phyloP scores from a whole-genome alignment of 2,888 invertebrate genomes.

The Mellilla xanthometata region DNA sequence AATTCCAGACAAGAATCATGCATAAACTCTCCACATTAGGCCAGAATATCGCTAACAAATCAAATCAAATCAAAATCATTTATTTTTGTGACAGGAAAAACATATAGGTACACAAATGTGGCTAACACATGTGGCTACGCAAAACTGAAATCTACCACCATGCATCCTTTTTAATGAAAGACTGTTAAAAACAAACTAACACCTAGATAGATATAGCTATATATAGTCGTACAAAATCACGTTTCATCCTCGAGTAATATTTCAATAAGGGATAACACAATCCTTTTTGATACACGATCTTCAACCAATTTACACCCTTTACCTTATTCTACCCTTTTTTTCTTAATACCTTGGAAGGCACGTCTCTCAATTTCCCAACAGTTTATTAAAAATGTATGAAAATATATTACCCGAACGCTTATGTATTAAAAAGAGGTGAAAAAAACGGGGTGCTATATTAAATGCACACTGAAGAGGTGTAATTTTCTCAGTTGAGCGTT shows the following conservation, averaged over 20 bases:
- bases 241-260: slow-evolving; percentile 2
- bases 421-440: not conserved
- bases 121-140: no score
- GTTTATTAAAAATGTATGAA: slow-evolving; percentile 4
- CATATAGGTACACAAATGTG: no score
- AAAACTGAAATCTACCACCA: no score
- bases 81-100: no score
- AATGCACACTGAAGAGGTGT: slow-evolving; percentile 4
- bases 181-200: no score
- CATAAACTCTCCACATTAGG: no score
- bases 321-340: slow-evolving; percentile 1
- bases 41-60: no score
- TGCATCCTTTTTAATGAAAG: no score
- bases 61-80: no score
- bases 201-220: no score
- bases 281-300: slow-evolving; percentile 3
- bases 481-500: not conserved
- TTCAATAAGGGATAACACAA: not conserved
- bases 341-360: not conserved
- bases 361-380: slow-evolving; percentile 1
- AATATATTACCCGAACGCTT: not conserved
- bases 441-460: not conserved
- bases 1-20: no score
- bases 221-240: no score
- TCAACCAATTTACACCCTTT: not conserved